phyloP scores from a whole-genome alignment of 2,888 invertebrate genomes.

The Drosophila anomalata region DNA sequence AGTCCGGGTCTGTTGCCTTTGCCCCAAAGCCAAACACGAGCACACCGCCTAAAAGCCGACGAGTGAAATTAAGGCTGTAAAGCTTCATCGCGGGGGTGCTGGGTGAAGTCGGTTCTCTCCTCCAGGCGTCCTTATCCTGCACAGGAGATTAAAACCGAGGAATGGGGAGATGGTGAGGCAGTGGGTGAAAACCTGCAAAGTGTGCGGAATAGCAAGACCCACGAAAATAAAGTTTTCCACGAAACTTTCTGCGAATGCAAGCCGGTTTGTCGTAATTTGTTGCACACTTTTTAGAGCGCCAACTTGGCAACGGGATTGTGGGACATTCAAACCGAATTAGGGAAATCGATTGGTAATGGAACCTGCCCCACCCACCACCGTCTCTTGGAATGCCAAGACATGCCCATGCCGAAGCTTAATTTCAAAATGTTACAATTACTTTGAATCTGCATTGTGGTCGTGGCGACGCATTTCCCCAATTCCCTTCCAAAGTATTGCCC shows the following conservation, averaged over 20 bases:
- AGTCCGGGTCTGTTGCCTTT: conserved; percentile 3
- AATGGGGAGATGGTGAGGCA: neutral
- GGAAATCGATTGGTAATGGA: conserved; percentile 36
- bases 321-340: conserved; percentile 20
- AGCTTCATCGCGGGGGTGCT: conserved; percentile 9
- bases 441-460: conserved; percentile 40
- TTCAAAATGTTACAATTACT: conserved; percentile 25
- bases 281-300: conserved; percentile 24
- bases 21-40: conserved; percentile 36
- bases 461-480: conserved; percentile 7
- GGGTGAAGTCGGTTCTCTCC: neutral
- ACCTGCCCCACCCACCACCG: conserved; percentile 1
- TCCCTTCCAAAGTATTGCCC: conserved; percentile 9
- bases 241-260: conserved; percentile 35
- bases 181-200: conserved; percentile 23
- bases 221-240: conserved; percentile 33
- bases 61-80: conserved; percentile 34
- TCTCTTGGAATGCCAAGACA: conserved; percentile 15
- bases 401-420: conserved; percentile 26
- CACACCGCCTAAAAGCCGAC: conserved; percentile 30
- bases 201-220: conserved; percentile 8
- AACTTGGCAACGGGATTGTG: conserved; percentile 5
- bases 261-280: conserved; percentile 38
- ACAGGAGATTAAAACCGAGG: conserved; percentile 37
- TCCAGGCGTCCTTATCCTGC: conserved; percentile 31